Conservation (phyloP, 2,797 vertebrate species). For the Rousettus madagascariensis region DNA sequence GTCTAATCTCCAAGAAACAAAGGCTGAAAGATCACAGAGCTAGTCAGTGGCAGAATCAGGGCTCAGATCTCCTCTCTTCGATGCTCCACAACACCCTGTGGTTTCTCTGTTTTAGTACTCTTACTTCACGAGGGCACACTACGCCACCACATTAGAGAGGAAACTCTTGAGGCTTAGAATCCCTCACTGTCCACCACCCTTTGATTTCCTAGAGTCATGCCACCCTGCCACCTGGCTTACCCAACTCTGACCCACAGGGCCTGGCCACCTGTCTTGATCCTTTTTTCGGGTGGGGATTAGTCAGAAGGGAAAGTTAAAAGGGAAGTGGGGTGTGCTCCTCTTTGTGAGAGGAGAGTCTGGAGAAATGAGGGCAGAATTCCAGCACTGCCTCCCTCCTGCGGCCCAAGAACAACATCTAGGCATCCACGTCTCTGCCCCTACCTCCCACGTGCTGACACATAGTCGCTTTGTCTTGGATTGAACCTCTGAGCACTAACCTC, state of each 20-base stretch:
- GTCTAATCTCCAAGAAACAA: background rate
- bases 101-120: background rate
- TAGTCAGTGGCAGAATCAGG: background rate
- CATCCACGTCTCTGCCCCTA: background rate
- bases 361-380: background rate
- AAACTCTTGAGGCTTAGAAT: background rate
- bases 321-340: background rate
- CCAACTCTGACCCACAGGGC: background rate
- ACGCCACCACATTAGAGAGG: background rate
- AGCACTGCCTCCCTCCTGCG: background rate
- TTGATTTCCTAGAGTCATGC: background rate
- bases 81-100: accelerated
- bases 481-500: background rate
- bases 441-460: background rate
- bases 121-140: accelerated
- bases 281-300: background rate
- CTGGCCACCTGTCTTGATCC: background rate
- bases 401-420: slow-evolving; percentile 50
- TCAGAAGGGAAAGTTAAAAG: slow-evolving; percentile 48
- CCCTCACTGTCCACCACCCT: background rate
- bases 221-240: background rate
- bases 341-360: background rate
- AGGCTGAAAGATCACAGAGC: background rate
- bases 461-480: slow-evolving; percentile 20
- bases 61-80: background rate